Percentiles rank a stretch among this genome's conserved stretches.
These are phyloP conservation scores for Eremobia ochroleuca DNA, from an alignment of 2,888 invertebrate genomes.

Conservation along the genomic window DNA sequence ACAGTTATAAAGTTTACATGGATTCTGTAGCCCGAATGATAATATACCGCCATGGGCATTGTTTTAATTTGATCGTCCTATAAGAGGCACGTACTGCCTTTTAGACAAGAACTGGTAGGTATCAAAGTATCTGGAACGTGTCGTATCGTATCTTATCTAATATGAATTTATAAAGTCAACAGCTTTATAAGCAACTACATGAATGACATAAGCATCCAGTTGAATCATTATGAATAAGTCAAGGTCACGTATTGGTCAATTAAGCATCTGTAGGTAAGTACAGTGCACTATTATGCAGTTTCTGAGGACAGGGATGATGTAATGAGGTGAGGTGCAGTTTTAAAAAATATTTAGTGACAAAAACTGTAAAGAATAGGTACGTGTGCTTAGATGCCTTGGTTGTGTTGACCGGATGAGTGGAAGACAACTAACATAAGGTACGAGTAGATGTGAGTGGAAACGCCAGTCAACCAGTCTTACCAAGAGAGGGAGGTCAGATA, in stretches of 20 bases:
- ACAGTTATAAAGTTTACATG: no score
- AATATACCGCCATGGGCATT: neutral
- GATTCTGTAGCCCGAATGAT: no score
- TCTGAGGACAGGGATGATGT: neutral
- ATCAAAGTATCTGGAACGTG: slow-evolving; percentile 2
- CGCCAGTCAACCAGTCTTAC: neutral
- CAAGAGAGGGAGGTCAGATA: no score
- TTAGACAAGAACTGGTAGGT: neutral
- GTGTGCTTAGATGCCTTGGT: no score
- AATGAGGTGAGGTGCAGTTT: no score
- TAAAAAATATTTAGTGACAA: no score
- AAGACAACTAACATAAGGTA: neutral
- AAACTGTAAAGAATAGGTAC: no score
- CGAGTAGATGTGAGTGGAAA: no score
- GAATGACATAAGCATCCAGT: slow-evolving; percentile 8
- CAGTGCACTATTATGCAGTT: neutral
- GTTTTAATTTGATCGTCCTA: no score
- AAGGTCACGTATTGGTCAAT: neutral
- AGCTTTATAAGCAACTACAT: slow-evolving; percentile 1
- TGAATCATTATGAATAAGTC: neutral
- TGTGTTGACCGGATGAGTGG: neutral
- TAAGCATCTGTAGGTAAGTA: neutral
- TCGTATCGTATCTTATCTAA: slow-evolving; percentile 2
- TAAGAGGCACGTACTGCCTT: neutral
- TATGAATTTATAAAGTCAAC: neutral